Evolutionary conservation across 2,797 vertebrate genomes (phyloP).

Genomic region (Danionella dracula): DNA sequence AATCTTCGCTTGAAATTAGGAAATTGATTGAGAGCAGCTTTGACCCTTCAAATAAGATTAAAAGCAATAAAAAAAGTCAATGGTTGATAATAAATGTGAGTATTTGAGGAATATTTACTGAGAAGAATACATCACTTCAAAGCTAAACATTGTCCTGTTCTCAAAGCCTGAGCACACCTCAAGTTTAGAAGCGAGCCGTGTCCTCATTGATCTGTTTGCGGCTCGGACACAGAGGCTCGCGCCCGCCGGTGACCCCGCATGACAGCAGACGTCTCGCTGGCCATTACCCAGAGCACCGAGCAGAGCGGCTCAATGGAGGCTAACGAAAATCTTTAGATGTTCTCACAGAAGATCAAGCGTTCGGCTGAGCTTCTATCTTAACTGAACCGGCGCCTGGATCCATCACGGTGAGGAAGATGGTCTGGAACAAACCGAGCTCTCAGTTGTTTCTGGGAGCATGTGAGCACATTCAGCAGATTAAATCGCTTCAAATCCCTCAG

Average conservation of each 20-base stretch:
- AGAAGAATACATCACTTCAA: too few relatives aligned
- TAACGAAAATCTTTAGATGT: slow-evolving; percentile 24
- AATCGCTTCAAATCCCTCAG: slow-evolving; percentile 29
- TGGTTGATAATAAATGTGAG: too few relatives aligned
- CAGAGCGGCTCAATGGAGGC: slow-evolving; percentile 35
- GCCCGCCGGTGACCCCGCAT: slow-evolving; percentile 50
- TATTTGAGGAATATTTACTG: too few relatives aligned
- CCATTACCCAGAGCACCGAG: slow-evolving; percentile 51
- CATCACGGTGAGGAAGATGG: background rate
- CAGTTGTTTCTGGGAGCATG: slow-evolving; percentile 16
- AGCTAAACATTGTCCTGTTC: too few relatives aligned
- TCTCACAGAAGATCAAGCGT: slow-evolving; percentile 13
- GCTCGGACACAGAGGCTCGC: slow-evolving; percentile 49
- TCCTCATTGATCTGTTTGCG: slow-evolving; percentile 49
- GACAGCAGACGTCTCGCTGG: slow-evolving; percentile 44
- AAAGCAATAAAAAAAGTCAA: too few relatives aligned
- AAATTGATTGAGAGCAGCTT: too few relatives aligned
- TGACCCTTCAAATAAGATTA: too few relatives aligned
- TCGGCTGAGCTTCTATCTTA: background rate
- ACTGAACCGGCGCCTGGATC: background rate
- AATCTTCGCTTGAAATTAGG: too few relatives aligned
- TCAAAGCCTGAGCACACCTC: too few relatives aligned
- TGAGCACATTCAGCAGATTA: slow-evolving; percentile 21
- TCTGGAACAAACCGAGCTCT: slow-evolving; percentile 14
- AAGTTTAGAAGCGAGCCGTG: slow-evolving; percentile 3